Evolutionary conservation across 2,797 vertebrate genomes (phyloP), one percentile per base, ranked within the genome.

Genomic region (Alfaro cultratus): DNA sequence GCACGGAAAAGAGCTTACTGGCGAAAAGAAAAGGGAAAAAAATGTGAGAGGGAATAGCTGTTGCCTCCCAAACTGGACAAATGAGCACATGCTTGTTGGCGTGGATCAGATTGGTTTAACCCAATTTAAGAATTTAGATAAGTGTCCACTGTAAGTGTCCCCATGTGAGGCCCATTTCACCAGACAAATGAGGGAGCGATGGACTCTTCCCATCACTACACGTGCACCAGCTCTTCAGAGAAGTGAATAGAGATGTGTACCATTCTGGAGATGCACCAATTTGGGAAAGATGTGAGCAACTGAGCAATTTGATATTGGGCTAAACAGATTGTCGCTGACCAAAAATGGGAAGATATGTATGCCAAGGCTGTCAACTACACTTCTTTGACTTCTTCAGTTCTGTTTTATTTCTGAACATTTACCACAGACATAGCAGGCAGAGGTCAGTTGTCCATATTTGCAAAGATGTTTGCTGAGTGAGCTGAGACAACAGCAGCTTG

Each of bases 131-230:
- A 82, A 93, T 93, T 94, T 88, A 89, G 90, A 91, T 93, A 94
- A 93, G 91, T 94, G 93, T 93, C 87, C 90, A 79, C 78, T 75
- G 62, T 93, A 94, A 92, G 90, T 93, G 91, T 81, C 88, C 87
- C 92, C 95, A 94, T 94, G 94, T 95, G 93, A 95, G 89, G 85
- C 86, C 78, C 76, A 94, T 95, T 95, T 92, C 64, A 77, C 77
- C 75, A 82, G 78, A 89, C 83, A 85, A 84, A 87, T 13, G 74
- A 80, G 84, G 75, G 79, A 77, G 80, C 84, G 81, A 78, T 70
- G 77, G 81, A 83, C 86, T 88, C 81, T 85, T 86, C 80, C 84
- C 86, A 88, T 87, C 83, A 85, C 85, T 86, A 77, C 77, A 86
- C 81, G 82, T 85, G 89, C 84, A 84, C 88, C 80, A 75, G 78